Conservation (phyloP, 1,140 invertebrate genomes). For the Caenorhabditis elegans region DNA sequence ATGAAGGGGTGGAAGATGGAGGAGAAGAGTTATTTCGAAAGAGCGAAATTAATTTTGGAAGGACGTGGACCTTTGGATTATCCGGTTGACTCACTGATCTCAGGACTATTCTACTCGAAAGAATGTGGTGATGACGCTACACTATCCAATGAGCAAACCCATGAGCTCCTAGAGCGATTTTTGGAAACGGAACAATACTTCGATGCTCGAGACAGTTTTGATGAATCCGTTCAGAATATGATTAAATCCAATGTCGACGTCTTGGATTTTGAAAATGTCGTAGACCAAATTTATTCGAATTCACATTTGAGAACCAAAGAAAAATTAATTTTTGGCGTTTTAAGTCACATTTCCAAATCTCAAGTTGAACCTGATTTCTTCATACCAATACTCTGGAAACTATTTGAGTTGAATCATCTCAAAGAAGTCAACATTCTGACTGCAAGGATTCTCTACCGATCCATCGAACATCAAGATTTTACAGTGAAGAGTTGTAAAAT, state of each 20-base stretch:
- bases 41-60: neutral
- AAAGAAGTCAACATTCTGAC: neutral
- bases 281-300: constrained; percentile 92
- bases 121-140: neutral
- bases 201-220: neutral
- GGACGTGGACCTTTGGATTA: neutral
- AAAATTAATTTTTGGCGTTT: constrained; percentile 52
- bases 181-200: neutral
- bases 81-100: neutral
- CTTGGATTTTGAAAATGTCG: constrained; percentile 72
- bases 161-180: neutral
- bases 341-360: neutral
- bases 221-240: neutral
- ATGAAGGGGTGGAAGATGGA: neutral
- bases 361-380: too few species aligned
- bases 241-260: neutral
- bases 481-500: neutral
- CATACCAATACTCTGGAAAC: neutral
- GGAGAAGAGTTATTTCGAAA: neutral
- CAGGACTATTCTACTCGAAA: neutral
- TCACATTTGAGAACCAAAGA: constrained; percentile 75
- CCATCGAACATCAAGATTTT: neutral
- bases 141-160: neutral
- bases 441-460: neutral
- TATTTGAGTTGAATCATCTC: neutral